Conservation (phyloP, 2,888 invertebrate genomes). For the Pegoplata infirma region DNA sequence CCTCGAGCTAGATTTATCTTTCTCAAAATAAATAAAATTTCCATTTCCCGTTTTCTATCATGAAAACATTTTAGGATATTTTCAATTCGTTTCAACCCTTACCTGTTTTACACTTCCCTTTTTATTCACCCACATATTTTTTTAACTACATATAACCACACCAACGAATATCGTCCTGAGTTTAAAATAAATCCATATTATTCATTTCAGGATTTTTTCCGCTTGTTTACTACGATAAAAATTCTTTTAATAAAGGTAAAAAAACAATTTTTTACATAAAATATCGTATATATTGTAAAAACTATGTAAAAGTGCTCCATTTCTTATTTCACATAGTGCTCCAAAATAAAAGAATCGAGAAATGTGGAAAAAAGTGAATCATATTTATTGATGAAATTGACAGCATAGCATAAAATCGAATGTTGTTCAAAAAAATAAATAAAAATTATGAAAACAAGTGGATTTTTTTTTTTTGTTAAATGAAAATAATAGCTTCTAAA, state of each 20-base stretch:
- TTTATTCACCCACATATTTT: not conserved
- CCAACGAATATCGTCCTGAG: constrained; percentile 12
- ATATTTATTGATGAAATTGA: constrained; percentile 62
- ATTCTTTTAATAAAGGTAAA: constrained; percentile 32
- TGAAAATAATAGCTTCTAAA: constrained; percentile 25
- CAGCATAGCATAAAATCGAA: constrained; percentile 61
- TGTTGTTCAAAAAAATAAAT: constrained; percentile 54
- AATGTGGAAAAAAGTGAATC: constrained; percentile 43
- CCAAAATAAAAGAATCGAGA: not conserved
- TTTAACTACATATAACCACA: not conserved
- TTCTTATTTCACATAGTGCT: not conserved
- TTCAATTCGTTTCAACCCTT: not conserved
- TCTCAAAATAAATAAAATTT: no score
- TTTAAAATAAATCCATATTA: constrained; percentile 56
- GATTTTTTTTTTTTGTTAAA: not conserved
- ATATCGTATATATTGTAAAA: constrained; percentile 38
- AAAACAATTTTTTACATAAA: constrained; percentile 4
- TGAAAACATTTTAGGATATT: not conserved
- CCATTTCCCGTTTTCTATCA: no score
- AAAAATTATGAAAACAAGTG: constrained; percentile 21
- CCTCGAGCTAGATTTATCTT: no score
- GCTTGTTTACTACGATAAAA: constrained; percentile 56
- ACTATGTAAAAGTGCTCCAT: constrained; percentile 45
- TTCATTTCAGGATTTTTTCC: constrained; percentile 52
- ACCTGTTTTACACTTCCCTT: not conserved